Evolutionary conservation across 2,797 vertebrate species (phyloP), one percentile per base, ranked within the genome.

Genomic region (Siniperca obscura): DNA sequence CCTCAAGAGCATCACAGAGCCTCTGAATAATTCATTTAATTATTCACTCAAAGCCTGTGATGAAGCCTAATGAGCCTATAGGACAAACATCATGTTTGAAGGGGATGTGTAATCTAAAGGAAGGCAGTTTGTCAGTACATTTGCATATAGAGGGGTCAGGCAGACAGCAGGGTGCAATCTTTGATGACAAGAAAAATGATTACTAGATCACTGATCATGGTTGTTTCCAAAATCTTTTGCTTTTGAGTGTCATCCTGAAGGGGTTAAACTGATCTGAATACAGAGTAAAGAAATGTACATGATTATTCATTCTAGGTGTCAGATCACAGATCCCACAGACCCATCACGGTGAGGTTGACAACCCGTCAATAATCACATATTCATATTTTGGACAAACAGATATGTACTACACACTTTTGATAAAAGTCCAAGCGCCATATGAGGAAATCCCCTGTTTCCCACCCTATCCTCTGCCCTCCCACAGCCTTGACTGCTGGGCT

Each of bases 401-500:
- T 85, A 66, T 80, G 82, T 59, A 57, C 68, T 66, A 61, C 40
- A 82, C 80, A 83, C 75, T 75, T 86, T 74, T 87, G 83, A 91
- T 89, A 86, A 82, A 85, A 86, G 72, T 87, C 85, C 79, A 74
- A 91, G 55, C 68, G 5, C 83, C 82, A 76, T 88, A 84, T 89
- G 88, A 95, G 95, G 94, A 96, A 95, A 96, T 95, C 91, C 94
- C 92, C 44, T 56, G 84, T 76, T 70, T 76, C 87, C 91, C 87
- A 83, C 89, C 90, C 92, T 87, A 75, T 92, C 93, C 90, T 91
- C 89, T 84, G 77, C 86, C 92, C 86, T 93, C 92, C 93, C 92
- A 87, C 91, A 92, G 85, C 95, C 95, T 95, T 95, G 95, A 95
- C 92, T 91, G 85, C 86, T 92, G 90, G 93, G 91, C 93, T 95